phyloP scores from a whole-genome alignment of 2,113 vertebrate genomes.

The Clupea harengus region DNA sequence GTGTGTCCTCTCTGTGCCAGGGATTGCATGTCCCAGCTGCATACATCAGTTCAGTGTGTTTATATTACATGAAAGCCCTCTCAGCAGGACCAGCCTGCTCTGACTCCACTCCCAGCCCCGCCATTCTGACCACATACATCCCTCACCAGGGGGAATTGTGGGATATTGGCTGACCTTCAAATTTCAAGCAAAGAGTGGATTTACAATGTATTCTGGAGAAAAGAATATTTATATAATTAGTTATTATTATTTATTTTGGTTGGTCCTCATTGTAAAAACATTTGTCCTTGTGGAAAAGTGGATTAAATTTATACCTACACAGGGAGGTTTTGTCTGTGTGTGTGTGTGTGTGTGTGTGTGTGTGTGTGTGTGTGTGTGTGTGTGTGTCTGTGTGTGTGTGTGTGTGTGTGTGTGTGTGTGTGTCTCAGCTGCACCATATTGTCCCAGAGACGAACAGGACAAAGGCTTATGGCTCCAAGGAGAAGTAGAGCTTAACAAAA shows the following conservation, averaged over 20 bases:
- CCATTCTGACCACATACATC: background rate
- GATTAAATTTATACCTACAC: background rate
- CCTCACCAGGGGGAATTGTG: background rate
- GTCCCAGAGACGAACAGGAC: background rate
- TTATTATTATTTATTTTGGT: background rate
- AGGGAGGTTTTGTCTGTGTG: background rate
- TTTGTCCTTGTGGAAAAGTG: background rate
- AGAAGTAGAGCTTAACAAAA: too few relatives aligned
- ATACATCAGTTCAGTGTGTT: background rate
- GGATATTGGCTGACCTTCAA: constrained; percentile 4
- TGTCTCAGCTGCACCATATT: background rate
- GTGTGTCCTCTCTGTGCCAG: background rate
- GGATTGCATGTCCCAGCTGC: background rate
- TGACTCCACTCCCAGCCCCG: background rate
- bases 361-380: background rate
- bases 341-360: background rate
- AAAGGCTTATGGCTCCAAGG: too few relatives aligned
- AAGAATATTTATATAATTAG: background rate
- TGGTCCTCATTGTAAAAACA: background rate
- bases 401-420: background rate
- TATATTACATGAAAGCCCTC: background rate
- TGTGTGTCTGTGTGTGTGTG: background rate
- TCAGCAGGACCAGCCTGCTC: background rate
- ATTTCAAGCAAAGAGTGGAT: background rate
- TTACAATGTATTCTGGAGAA: background rate